phyloP scores from a whole-genome alignment of 2,888 invertebrate species.

The Patella ulyssiponensis region DNA sequence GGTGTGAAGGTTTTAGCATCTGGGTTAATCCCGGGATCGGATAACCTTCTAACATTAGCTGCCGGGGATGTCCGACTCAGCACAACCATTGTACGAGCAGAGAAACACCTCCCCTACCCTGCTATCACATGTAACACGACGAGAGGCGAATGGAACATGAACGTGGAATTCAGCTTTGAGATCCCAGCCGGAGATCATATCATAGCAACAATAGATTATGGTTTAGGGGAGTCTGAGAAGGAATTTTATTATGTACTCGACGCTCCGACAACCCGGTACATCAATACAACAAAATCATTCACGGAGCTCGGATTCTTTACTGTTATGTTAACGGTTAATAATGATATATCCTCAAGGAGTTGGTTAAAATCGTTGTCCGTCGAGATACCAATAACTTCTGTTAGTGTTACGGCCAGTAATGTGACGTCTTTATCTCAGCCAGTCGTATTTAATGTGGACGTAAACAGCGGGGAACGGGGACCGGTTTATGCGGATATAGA shows the following conservation, averaged over 20 bases:
- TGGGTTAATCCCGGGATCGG: slow-evolving; percentile 21
- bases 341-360: slow-evolving; percentile 55
- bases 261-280: slow-evolving; percentile 29
- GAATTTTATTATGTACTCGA: slow-evolving; percentile 52
- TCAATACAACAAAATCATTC: slow-evolving; percentile 50
- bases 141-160: slow-evolving; percentile 51
- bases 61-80: slow-evolving; percentile 22
- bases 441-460: slow-evolving; percentile 50
- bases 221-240: slow-evolving; percentile 52
- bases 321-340: slow-evolving; percentile 51
- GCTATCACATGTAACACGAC: slow-evolving; percentile 38
- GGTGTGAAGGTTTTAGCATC: slow-evolving; percentile 8
- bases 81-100: slow-evolving; percentile 44
- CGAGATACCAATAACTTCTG: slow-evolving; percentile 60
- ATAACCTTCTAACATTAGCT: slow-evolving; percentile 30
- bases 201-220: slow-evolving; percentile 57
- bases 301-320: slow-evolving; percentile 56
- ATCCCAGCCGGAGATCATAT: slow-evolving; percentile 55
- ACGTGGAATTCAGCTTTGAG: slow-evolving; percentile 51
- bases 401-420: slow-evolving; percentile 44
- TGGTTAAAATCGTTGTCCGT: slow-evolving; percentile 55
- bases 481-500: slow-evolving; percentile 54
- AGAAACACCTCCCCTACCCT: slow-evolving; percentile 42
- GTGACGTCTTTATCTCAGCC: slow-evolving; percentile 52
- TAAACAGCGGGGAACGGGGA: slow-evolving; percentile 53